Percentiles rank a stretch among this genome's conserved stretches.
Conservation (phyloP, 2,888 invertebrate genomes). For the Tineola bisselliella region DNA sequence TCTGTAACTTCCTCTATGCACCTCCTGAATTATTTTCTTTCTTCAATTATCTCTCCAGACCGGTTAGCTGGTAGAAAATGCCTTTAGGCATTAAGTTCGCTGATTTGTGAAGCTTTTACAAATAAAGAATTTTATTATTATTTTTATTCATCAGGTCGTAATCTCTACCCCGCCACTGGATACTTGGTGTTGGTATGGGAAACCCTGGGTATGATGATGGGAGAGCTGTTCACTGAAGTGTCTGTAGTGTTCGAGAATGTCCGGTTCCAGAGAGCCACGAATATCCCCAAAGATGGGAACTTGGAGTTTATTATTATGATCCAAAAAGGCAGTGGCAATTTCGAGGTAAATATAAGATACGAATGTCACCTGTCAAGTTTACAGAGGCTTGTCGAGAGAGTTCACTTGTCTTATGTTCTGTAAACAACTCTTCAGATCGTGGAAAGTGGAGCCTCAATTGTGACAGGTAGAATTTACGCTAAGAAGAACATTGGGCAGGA, state of each 20-base stretch:
- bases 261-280: slow-evolving; percentile 83
- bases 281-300: slow-evolving; percentile 74
- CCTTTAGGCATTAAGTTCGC: too few relatives aligned
- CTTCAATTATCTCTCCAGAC: too few relatives aligned
- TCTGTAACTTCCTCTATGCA: too few relatives aligned
- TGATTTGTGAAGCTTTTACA: too few relatives aligned
- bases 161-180: slow-evolving; percentile 85
- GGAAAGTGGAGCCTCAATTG: slow-evolving; percentile 75
- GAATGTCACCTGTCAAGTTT: too few relatives aligned
- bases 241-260: slow-evolving; percentile 88
- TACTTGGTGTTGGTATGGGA: slow-evolving; percentile 83
- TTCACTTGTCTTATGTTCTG: too few relatives aligned
- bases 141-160: slow-evolving; percentile 64
- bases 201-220: slow-evolving; percentile 76
- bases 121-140: too few relatives aligned
- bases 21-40: too few relatives aligned
- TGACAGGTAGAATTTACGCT: slow-evolving; percentile 73
- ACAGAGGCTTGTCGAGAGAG: too few relatives aligned
- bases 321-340: slow-evolving; percentile 74
- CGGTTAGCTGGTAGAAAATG: too few relatives aligned
- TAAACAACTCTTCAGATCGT: slow-evolving; percentile 54
- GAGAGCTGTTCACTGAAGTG: slow-evolving; percentile 74
- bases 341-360: slow-evolving; percentile 70
- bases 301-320: slow-evolving; percentile 74
- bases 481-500: slow-evolving; percentile 67